Base-by-base conservation (phyloP, 2,888 invertebrate species). In the Leptinotarsa peninsularis region DNA sequence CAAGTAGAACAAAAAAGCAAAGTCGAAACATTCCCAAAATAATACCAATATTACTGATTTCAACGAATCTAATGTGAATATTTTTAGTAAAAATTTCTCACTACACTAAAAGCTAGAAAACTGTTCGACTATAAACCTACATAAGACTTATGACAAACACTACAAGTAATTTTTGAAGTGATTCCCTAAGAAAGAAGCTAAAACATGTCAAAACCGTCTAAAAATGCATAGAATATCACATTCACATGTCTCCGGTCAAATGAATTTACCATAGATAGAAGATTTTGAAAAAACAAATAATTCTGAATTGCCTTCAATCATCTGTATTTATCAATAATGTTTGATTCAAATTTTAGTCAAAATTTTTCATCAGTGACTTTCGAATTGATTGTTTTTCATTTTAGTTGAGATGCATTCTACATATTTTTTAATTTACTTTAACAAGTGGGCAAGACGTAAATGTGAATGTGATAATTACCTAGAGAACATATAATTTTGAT, bases 111-210 rank as follows among this genome's bases (percentile, higher is more conserved):
- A 80, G 79, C 79, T 79, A 77, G 66, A 68, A 72, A 49, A 72
- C 63, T 68, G 49, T 56, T 70, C 60, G 66, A 63, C 63, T 56
- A 56, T 69, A 74, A 74, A 71, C 68, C 72, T 74, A 74, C 71
- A 56, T n/a, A 43, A 58, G 72, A 81, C 76, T 71, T 77, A 70
- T 75, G 79, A 81, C 78, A 82, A 79, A 79, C 81, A 83, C 80
- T 80, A 82, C 81, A 80, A 76, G 79, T 74, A 69, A 71, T 72
- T 77, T 71, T 73, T 21, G 72, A 58, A 23, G 21, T 21, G 17
- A 49, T 49, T 78, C 78, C 71, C 80, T 81, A 82, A 81, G 76
- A 81, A 81, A 74, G 43, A 83, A 83, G 83, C 83, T 81, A 75
- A 77, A 79, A 82, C 78, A 81, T 82, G 79, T 81, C 79, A 79